Base-by-base conservation (phyloP, 30 jellyfish, hydroid and myxozoan species). In the Sanderia malayensis region DNA sequence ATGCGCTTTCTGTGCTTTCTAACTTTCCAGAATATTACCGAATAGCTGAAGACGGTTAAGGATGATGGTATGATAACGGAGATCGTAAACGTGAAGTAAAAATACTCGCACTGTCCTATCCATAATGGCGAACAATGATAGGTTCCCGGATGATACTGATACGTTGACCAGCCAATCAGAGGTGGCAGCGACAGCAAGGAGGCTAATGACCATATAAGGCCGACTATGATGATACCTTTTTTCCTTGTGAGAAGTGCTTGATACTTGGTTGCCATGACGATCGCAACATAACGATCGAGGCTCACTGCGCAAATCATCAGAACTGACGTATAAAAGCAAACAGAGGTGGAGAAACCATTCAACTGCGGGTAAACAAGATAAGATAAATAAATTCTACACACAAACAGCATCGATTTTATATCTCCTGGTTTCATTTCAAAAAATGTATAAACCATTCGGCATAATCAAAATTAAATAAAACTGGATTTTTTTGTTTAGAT, bases 141-240 rank as follows among this genome's bases (percentile, higher is more conserved):
- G 41, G 93, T 81, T 61, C 93, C 93, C 66, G 84, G 80, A 70
- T 81, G 73, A 41, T 81, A 81, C 73, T 81, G 64, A 62, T 81
- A 81, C 22, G 73, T 32, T 0, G 93, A 81, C 93, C 93, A 81
- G 74, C 93, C 93, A 62, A 81, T 45, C 46, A 81, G 66, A 44
- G 93, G 93, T 23, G 93, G 93, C 71, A 58, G 17, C 24, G 85
- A 81, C 57, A 70, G 31, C 24, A 81, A 0, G 19, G 70, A 59
- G 52, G 92, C 44, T 20, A 71, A 21, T 61, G 25, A 6, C 92
- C 92, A 79, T n/a, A 79, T 69, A 19, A 37, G 24, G 75, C 24
- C 11, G n/a, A 79, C 68, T 34, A 79, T 67, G 2, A 55, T 55
- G 44, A 47, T 23, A 58, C 92, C 81, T 46, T 67, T 74, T 26